phyloP scores from a whole-genome alignment of 2,113 vertebrate species.

The Uria lomvia region DNA sequence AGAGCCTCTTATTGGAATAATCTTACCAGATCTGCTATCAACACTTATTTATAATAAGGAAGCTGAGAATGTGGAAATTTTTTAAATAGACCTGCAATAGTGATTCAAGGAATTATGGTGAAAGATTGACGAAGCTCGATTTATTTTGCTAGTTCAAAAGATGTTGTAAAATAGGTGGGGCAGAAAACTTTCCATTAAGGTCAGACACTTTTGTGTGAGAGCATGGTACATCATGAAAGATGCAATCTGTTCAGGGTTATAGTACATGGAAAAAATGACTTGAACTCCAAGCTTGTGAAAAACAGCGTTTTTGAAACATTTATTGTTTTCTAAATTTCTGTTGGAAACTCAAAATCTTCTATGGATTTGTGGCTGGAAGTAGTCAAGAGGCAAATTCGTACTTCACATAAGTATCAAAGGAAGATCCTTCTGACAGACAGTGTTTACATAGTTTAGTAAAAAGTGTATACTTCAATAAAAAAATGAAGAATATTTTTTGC shows the following conservation, averaged over 20 bases:
- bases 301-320: neutral
- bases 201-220: neutral
- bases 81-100: neutral
- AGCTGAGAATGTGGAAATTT: neutral
- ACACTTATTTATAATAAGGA: neutral
- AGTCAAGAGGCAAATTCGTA: neutral
- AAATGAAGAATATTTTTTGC: neutral
- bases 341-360: neutral
- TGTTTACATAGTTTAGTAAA: neutral
- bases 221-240: neutral
- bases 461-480: rapidly evolving
- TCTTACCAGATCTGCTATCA: neutral
- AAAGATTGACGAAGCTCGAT: neutral
- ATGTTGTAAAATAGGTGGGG: neutral
- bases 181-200: neutral
- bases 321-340: neutral
- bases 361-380: neutral
- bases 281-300: neutral
- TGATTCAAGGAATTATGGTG: neutral
- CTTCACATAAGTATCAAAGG: neutral
- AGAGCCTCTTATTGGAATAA: neutral
- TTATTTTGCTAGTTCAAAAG: neutral
- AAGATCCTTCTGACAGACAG: neutral
- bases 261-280: neutral
- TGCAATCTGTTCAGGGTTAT: neutral